Evolutionary conservation across 2,113 vertebrate genomes (phyloP).

Genomic region (Galeopterus variegatus): DNA sequence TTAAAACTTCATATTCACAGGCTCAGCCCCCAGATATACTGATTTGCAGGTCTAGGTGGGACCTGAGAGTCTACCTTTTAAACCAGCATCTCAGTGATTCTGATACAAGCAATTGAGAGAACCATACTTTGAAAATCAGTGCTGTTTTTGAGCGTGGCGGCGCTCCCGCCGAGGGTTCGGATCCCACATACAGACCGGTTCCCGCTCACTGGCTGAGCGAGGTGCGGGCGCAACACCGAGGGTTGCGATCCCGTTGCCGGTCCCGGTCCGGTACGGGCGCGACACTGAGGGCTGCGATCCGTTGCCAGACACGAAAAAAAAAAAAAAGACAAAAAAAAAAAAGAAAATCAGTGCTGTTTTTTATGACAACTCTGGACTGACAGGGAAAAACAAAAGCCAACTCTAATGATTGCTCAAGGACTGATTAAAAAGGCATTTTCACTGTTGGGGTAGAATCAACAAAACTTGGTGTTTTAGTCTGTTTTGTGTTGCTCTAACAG

Average conservation of each 20-base stretch:
- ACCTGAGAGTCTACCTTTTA: background rate
- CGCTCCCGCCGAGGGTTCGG: too few species aligned
- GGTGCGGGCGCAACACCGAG: too few species aligned
- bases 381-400: slow-evolving; percentile 5
- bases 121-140: slow-evolving; percentile 22
- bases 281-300: too few species aligned
- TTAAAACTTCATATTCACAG: slow-evolving; percentile 23
- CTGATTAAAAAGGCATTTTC: background rate
- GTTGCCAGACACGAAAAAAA: too few species aligned
- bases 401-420: background rate
- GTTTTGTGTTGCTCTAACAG: too few species aligned
- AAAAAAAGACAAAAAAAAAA: too few species aligned
- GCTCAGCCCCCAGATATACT: background rate
- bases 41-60: background rate
- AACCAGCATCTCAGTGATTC: background rate
- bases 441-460: background rate
- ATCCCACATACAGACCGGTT: too few species aligned
- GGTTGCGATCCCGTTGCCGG: too few species aligned
- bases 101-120: background rate
- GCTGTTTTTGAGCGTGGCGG: too few species aligned
- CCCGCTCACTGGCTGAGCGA: too few species aligned
- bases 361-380: background rate
- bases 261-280: too few species aligned
- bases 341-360: too few species aligned
- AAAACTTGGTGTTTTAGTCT: background rate